Evolutionary conservation across 2,113 vertebrate genomes (phyloP).

Genomic region (Todiramphus saurophagus): DNA sequence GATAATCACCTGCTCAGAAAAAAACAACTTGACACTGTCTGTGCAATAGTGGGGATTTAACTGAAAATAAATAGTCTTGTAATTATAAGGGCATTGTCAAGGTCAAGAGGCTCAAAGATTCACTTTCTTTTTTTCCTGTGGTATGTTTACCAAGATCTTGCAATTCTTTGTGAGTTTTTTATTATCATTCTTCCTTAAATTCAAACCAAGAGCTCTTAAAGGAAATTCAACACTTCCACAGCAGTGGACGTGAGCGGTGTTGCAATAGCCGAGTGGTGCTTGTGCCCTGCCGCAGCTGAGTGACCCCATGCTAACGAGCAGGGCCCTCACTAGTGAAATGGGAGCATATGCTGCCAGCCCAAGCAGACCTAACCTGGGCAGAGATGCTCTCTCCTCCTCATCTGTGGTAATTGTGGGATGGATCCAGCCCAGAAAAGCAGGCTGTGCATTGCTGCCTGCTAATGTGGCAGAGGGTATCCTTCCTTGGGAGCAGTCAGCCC

Average conservation of each 20-base stretch:
- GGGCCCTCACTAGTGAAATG: fast-evolving
- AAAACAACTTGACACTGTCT: conserved; percentile 39
- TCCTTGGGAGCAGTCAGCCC: neutral
- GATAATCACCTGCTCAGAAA: conserved; percentile 57
- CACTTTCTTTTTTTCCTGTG: neutral
- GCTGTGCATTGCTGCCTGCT: neutral
- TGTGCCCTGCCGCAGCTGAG: neutral
- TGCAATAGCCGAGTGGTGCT: conserved; percentile 25
- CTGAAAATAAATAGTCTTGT: conserved; percentile 61
- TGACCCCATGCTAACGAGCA: conserved; percentile 36
- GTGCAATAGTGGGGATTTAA: conserved; percentile 54
- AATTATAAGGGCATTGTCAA: conserved; percentile 59
- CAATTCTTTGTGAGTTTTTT: neutral
- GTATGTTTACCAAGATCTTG: conserved; percentile 46
- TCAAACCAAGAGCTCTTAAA: neutral
- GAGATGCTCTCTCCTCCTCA: neutral
- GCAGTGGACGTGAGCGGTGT: conserved; percentile 42
- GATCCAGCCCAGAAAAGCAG: neutral
- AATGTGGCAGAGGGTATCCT: neutral
- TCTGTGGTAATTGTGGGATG: neutral
- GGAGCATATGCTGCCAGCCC: neutral
- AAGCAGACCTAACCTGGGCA: fast-evolving
- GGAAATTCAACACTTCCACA: conserved; percentile 38
- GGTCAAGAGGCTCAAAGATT: conserved; percentile 55
- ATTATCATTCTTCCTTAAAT: neutral